Conservation (phyloP, 1,140 invertebrate genomes). For the Metaphire vulgaris region DNA sequence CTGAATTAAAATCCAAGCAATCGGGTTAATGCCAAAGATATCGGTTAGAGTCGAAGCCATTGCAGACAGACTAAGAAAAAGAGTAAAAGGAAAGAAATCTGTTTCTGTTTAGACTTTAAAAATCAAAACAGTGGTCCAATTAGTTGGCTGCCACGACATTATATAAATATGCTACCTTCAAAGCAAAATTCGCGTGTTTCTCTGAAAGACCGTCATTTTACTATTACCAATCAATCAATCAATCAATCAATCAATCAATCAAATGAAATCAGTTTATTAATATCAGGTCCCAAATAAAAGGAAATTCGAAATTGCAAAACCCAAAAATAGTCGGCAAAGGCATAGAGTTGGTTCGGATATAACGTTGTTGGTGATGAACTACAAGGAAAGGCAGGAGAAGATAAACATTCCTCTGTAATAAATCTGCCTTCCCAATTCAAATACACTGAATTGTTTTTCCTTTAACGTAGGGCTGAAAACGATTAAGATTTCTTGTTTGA, state of each 20-base stretch:
- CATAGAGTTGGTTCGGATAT: neutral
- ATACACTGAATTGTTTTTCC: too few species aligned
- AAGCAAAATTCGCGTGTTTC: neutral
- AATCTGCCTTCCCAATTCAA: too few species aligned
- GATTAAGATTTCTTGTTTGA: too few species aligned
- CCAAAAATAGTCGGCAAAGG: neutral
- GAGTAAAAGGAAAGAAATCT: too few species aligned
- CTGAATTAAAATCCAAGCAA: too few species aligned
- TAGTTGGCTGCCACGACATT: too few species aligned
- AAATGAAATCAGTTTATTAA: neutral
- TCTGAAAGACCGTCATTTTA: neutral
- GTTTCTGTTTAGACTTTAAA: too few species aligned
- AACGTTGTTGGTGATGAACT: neutral
- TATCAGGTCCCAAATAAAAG: neutral
- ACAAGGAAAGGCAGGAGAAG: too few species aligned
- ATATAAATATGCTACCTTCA: neutral
- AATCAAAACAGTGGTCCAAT: too few species aligned
- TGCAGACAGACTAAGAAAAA: neutral
- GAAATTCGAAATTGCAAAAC: neutral
- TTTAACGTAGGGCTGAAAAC: too few species aligned
- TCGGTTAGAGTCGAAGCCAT: neutral
- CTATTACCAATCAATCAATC: neutral
- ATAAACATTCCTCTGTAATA: too few species aligned
- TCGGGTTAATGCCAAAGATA: too few species aligned
- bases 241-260: conserved; percentile 3